Evolutionary conservation across 23 tunicate genomes (phyloP), one percentile per base, ranked within the genome.

Genomic region (Ciona savignyi): DNA sequence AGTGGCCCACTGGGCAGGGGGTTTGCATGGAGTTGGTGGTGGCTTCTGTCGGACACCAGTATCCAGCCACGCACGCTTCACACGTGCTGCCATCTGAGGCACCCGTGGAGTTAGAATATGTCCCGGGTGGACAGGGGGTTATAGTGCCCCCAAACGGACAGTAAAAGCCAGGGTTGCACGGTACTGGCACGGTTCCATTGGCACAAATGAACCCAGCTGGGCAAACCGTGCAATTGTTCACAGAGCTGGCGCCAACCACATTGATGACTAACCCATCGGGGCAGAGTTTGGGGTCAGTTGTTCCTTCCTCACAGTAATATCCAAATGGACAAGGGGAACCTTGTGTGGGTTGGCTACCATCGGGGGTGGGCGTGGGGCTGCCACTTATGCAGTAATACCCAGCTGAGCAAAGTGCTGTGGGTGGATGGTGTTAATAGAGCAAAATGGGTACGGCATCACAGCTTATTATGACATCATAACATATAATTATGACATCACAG

Each of bases 1-100:
- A 86, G 72, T 86, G 90, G 25, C 99, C 99, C 33, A 86, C 99
- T 26, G 99, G 95, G 33, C 99, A 94, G 1, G 86, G 95, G 62
- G 75, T 69, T 23, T 70, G 83, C 20, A 72, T 49, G 1, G 97
- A 91, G 76, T 80, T 82, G 49, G 74, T 72, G 22, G 97, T 91
- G 72, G 78, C 97, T 25, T 32, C 86, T 28, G 83, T 33, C 23
- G 90, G 80, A 70, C 99, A 94, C 95, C 94, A 94, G 67, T 78
- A 87, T 2, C 99, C 99, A 23, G 99, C 74, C 1, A 89, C 74
- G 60, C 97, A 91, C 2, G 83, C 72, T 31, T 56, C 34, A 32
- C 97, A 91, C 3, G 80, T 70, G 23, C 76, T 33, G 33, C 30
- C n/a, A 62, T 77, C 74, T 23, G 68, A 31, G 0, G 97, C 97